These are phyloP conservation scores for Thunnus albacares DNA, from an alignment of 2,797 vertebrate genomes.

Conservation along the genomic window DNA sequence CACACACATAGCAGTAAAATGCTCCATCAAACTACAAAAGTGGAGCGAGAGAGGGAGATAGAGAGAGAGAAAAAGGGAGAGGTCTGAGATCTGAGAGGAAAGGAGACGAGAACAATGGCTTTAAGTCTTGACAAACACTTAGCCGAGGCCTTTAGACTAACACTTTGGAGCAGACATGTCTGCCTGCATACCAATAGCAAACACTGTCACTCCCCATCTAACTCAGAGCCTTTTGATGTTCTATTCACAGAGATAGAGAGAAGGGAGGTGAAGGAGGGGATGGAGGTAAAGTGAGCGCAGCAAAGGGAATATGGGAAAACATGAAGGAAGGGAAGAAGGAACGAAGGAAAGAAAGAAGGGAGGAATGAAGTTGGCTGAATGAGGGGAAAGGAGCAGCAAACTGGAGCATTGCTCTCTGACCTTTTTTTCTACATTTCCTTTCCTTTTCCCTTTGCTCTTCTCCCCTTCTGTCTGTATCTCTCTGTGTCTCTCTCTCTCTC, in stretches of 20 bases:
- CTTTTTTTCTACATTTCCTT: conserved; percentile 13
- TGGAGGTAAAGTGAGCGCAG: conserved; percentile 49
- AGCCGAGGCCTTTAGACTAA: conserved; percentile 81
- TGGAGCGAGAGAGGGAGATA: conserved; percentile 51
- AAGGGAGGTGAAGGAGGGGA: conserved; percentile 66
- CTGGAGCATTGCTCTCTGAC: conserved; percentile 21
- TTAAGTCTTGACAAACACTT: conserved; percentile 85
- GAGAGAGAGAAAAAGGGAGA: conserved; percentile 63
- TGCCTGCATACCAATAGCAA: conserved; percentile 83
- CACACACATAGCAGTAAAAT: conserved; percentile 58
- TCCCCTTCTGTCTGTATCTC: not conserved
- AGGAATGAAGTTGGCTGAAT: conserved; percentile 34
- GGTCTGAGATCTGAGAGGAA: conserved; percentile 76
- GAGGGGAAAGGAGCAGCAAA: conserved; percentile 25
- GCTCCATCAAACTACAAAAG: conserved; percentile 74
- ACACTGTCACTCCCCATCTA: conserved; percentile 81
- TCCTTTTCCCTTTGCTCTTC: not conserved
- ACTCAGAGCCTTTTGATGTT: conserved; percentile 84
- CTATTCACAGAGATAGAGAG: conserved; percentile 78
- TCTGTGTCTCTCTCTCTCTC: not conserved
- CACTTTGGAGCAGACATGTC: conserved; percentile 78
- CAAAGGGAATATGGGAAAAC: conserved; percentile 38
- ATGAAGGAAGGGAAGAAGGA: conserved; percentile 25
- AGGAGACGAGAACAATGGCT: conserved; percentile 81
- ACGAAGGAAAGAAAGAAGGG: conserved; percentile 11